Evolutionary conservation across 2,888 invertebrate species (phyloP).

Genomic region (Dolomedes plantarius): DNA sequence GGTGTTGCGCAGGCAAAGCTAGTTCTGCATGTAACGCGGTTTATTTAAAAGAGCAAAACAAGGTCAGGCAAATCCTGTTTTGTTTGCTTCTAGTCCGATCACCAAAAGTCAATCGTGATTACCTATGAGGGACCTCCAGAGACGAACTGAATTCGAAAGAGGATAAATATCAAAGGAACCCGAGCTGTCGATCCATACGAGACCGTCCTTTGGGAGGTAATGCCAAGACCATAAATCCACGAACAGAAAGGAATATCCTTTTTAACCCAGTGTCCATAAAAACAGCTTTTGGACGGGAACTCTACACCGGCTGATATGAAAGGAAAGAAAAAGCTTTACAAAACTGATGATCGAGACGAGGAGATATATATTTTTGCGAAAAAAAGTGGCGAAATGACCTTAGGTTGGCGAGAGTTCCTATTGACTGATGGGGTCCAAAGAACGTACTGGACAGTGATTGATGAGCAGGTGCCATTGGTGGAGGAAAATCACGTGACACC

Average conservation of each 20-base stretch:
- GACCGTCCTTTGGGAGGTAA: not conserved
- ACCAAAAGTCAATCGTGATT: not conserved
- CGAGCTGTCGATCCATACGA: not conserved
- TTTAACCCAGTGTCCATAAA: slow-evolving; percentile 45
- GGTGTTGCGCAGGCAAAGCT: too few species aligned
- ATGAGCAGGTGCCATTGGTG: slow-evolving; percentile 62
- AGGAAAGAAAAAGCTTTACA: slow-evolving; percentile 24
- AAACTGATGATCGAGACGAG: slow-evolving; percentile 42
- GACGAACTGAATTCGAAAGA: not conserved
- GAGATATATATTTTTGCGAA: slow-evolving; percentile 42
- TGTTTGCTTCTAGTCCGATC: too few species aligned
- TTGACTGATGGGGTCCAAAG: slow-evolving; percentile 62
- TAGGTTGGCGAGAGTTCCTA: slow-evolving; percentile 17
- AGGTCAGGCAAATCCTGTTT: too few species aligned
- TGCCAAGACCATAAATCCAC: slow-evolving; percentile 50
- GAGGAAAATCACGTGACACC: slow-evolving; percentile 67
- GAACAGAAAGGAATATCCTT: slow-evolving; percentile 42
- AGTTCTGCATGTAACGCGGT: too few species aligned
- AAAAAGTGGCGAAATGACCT: slow-evolving; percentile 59
- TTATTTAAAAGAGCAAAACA: too few species aligned
- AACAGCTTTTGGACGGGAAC: slow-evolving; percentile 61
- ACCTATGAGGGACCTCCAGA: not conserved
- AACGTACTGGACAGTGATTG: slow-evolving; percentile 68
- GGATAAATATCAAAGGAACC: not conserved
- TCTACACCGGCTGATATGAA: slow-evolving; percentile 62